Evolutionary conservation across 2,797 vertebrate genomes (phyloP).

Genomic region (Furcifer pardalis): DNA sequence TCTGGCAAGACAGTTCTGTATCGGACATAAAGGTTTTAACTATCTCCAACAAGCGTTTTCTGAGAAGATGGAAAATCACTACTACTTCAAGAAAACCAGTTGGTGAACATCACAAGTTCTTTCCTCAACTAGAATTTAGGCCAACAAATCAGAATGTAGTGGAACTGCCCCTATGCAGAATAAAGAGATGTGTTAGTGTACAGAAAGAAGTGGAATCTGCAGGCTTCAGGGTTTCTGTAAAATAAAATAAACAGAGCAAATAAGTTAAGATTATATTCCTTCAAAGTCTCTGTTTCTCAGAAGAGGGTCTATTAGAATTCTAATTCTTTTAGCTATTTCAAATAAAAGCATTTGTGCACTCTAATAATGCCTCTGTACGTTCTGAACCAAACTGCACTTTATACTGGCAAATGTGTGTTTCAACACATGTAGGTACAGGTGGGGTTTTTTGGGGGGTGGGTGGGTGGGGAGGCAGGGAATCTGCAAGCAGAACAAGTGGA

Average conservation of each 20-base stretch:
- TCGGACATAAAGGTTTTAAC: not conserved
- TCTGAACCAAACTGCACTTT: not conserved
- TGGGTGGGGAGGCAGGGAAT: too few relatives aligned
- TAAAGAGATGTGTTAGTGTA: slow-evolving; percentile 2
- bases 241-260: not conserved
- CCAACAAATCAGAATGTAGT: slow-evolving; percentile 2
- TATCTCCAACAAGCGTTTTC: not conserved
- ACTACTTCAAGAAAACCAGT: slow-evolving; percentile 5
- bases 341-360: not conserved
- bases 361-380: not conserved
- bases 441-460: too few relatives aligned
- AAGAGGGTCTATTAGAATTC: not conserved
- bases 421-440: too few relatives aligned
- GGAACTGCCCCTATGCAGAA: too few relatives aligned
- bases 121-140: not conserved
- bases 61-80: not conserved
- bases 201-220: not conserved
- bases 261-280: not conserved
- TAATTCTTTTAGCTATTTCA: not conserved
- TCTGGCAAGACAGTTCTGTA: slow-evolving; percentile 23
- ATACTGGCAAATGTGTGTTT: not conserved
- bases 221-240: not conserved
- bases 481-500: not conserved
- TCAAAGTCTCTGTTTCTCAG: not conserved
- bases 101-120: not conserved